phyloP scores from a whole-genome alignment of 2,888 invertebrate species.

The Aphrophora alni region DNA sequence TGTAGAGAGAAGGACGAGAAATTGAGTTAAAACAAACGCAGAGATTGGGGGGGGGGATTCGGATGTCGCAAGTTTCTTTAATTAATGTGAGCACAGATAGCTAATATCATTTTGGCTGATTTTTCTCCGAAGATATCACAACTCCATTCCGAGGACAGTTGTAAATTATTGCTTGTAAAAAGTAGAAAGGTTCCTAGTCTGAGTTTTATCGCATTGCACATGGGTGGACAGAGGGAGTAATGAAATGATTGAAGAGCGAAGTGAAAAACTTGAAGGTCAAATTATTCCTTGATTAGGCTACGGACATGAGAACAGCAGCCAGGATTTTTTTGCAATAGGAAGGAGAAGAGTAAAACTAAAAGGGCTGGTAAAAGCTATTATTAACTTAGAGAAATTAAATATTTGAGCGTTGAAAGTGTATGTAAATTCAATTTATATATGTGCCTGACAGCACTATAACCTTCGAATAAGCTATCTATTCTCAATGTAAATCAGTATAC shows the following conservation, averaged over 20 bases:
- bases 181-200: background rate
- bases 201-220: background rate
- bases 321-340: background rate
- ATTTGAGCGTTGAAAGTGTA: too few species aligned
- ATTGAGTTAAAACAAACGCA: conserved; percentile 35
- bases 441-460: too few species aligned
- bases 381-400: too few species aligned
- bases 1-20: conserved; percentile 32
- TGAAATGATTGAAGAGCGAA: background rate
- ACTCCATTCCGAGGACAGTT: background rate
- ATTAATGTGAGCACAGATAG: conserved; percentile 40
- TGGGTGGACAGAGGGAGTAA: background rate
- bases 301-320: background rate
- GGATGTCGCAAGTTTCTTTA: conserved; percentile 35
- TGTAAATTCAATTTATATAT: too few species aligned
- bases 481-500: too few species aligned
- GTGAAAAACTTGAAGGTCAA: background rate
- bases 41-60: background rate
- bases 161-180: conserved; percentile 4
- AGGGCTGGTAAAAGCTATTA: too few species aligned
- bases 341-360: background rate
- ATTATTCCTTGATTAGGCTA: background rate
- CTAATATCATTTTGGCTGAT: conserved; percentile 36
- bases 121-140: conserved; percentile 26
- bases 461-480: too few species aligned